phyloP scores from a whole-genome alignment of 2,113 vertebrate genomes.

The Sinocyclocheilus rhinocerous region DNA sequence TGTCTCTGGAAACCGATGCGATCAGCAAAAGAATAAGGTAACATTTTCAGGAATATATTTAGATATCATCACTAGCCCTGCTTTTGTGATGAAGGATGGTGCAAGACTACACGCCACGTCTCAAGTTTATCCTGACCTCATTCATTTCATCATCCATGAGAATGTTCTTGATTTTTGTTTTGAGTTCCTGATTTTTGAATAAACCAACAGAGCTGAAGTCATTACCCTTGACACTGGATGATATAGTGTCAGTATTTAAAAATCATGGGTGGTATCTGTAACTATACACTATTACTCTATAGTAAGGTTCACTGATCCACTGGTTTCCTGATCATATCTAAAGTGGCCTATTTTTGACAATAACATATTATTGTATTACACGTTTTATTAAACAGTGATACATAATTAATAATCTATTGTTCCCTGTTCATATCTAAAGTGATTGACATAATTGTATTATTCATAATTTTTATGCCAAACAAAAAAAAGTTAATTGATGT shows the following conservation, averaged over 20 bases:
- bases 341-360: background rate
- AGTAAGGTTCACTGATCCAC: background rate
- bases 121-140: background rate
- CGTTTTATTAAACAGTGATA: background rate
- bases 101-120: background rate
- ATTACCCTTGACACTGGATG: constrained; percentile 3
- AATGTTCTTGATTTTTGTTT: background rate
- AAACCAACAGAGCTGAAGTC: background rate
- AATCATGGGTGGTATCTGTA: background rate
- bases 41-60: background rate
- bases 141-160: background rate
- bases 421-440: background rate
- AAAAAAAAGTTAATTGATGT: background rate
- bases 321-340: constrained; percentile 2
- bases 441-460: background rate
- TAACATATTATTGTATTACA: background rate
- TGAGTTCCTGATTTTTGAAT: too few relatives aligned
- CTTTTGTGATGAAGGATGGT: background rate
- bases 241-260: background rate
- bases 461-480: constrained; percentile 18
- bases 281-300: background rate
- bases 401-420: background rate
- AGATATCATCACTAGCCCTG: background rate
- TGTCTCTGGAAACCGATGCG: background rate
- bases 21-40: background rate